Conservation (phyloP, 2,888 invertebrate species). For the Neoitamus cyanurus region DNA sequence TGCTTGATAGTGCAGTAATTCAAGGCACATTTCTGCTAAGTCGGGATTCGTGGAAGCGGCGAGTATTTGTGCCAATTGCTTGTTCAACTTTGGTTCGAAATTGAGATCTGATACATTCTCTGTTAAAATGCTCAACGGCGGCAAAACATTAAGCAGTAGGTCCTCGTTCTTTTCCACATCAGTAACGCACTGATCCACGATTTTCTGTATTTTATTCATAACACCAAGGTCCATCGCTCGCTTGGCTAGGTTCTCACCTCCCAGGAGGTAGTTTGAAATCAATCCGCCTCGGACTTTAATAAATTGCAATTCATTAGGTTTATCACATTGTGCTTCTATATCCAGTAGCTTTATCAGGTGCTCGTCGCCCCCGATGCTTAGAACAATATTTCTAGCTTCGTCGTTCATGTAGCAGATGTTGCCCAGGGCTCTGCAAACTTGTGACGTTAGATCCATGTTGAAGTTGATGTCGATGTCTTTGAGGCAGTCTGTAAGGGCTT, state of each 20-base stretch:
- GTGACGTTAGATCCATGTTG: conserved; percentile 72
- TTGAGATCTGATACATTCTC: conserved; percentile 73
- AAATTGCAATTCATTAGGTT: conserved; percentile 67
- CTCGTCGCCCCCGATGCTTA: conserved; percentile 68
- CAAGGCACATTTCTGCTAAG: conserved; percentile 80
- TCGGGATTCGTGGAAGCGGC: conserved; percentile 75
- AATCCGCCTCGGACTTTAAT: conserved; percentile 78
- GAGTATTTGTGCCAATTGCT: conserved; percentile 72
- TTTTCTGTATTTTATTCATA: conserved; percentile 68
- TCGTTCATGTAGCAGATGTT: conserved; percentile 92
- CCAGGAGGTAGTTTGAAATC: conserved; percentile 82
- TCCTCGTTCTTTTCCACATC: conserved; percentile 70
- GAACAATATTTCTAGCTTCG: conserved; percentile 71
- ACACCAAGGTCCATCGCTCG: conserved; percentile 70
- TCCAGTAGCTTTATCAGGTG: conserved; percentile 66
- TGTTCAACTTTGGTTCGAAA: conserved; percentile 70
- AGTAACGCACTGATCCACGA: conserved; percentile 67
- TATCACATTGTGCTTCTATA: conserved; percentile 60
- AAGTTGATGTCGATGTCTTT: conserved; percentile 57
- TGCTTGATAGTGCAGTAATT: conserved; percentile 79
- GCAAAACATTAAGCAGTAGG: conserved; percentile 69
- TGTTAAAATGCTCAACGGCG: conserved; percentile 72
- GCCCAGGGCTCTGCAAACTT: conserved; percentile 84
- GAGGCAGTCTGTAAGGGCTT: conserved; percentile 71
- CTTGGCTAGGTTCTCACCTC: conserved; percentile 76